Evolutionary conservation across 2,113 vertebrate species (phyloP).

Genomic region (Phycodurus eques): DNA sequence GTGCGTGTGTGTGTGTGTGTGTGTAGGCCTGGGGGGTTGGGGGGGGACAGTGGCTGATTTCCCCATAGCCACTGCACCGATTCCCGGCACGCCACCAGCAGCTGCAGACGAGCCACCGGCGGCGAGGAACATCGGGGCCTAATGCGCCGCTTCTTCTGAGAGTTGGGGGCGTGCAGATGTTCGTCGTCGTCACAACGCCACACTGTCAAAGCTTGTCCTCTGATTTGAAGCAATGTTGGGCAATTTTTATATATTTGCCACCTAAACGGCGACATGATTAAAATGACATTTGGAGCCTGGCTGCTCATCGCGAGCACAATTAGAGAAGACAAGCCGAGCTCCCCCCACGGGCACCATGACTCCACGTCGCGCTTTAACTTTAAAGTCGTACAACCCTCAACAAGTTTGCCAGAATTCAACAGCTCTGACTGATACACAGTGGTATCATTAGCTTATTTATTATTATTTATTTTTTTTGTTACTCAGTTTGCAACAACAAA

Average conservation of each 20-base stretch:
- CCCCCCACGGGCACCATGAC: not conserved
- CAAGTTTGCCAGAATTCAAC: constrained; percentile 36
- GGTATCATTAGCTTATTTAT: not conserved
- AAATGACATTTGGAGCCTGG: constrained; percentile 32
- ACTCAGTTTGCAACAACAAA: too few species aligned
- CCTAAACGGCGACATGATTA: constrained; percentile 22
- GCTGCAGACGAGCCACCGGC: constrained; percentile 75
- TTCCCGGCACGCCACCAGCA: constrained; percentile 69
- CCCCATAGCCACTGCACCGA: constrained; percentile 72
- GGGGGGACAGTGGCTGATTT: constrained; percentile 72
- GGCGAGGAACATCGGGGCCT: constrained; percentile 71
- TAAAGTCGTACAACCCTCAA: constrained; percentile 37
- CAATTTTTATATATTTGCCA: constrained; percentile 16
- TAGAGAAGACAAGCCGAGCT: constrained; percentile 6
- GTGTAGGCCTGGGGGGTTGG: not conserved
- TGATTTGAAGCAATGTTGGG: constrained; percentile 33
- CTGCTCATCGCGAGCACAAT: constrained; percentile 3
- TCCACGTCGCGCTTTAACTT: constrained; percentile 20
- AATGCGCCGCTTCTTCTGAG: constrained; percentile 74
- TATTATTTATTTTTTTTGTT: too few species aligned
- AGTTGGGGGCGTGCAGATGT: constrained; percentile 71
- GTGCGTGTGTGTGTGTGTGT: not conserved
- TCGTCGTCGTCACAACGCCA: constrained; percentile 64
- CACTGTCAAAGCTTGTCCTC: constrained; percentile 61
- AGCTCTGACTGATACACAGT: not conserved